Evolutionary conservation across 2,888 invertebrate species (phyloP).

Genomic region (Watsonalla cultraria): DNA sequence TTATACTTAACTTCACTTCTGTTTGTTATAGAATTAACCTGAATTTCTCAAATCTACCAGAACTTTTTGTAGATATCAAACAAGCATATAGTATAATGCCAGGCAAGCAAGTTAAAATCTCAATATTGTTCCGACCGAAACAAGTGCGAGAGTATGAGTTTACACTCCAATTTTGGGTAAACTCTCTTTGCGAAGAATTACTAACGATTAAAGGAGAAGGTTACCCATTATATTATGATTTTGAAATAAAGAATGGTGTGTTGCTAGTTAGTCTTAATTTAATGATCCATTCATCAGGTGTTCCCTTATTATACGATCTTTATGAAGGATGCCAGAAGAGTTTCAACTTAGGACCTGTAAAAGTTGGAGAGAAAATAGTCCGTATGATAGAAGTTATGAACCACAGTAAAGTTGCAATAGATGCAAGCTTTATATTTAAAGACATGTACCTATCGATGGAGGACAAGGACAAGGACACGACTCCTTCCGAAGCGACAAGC

Average conservation of each 20-base stretch:
- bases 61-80: slow-evolving; percentile 68
- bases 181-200: slow-evolving; percentile 71
- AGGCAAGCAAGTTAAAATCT: slow-evolving; percentile 57
- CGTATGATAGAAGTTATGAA: slow-evolving; percentile 79
- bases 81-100: slow-evolving; percentile 58
- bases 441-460: slow-evolving; percentile 62
- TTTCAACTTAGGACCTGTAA: slow-evolving; percentile 64
- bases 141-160: slow-evolving; percentile 70
- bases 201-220: slow-evolving; percentile 79
- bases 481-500: slow-evolving; percentile 56
- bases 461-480: slow-evolving; percentile 48
- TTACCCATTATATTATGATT: slow-evolving; percentile 11
- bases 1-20: too few relatives aligned
- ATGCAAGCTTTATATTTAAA: slow-evolving; percentile 71
- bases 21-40: slow-evolving; percentile 69
- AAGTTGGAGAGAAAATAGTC: slow-evolving; percentile 69
- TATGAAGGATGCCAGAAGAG: slow-evolving; percentile 72
- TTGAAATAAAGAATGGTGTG: too few relatives aligned
- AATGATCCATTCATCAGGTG: slow-evolving; percentile 32
- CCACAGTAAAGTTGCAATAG: slow-evolving; percentile 73
- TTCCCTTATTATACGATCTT: slow-evolving; percentile 62
- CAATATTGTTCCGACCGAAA: slow-evolving; percentile 77
- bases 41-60: slow-evolving; percentile 62
- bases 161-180: slow-evolving; percentile 72
- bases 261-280: neutral